Percentiles rank a stretch among this genome's conserved stretches.
Evolutionary conservation across 2,888 invertebrate genomes (phyloP).

Genomic region (Mechanitis messenoides): DNA sequence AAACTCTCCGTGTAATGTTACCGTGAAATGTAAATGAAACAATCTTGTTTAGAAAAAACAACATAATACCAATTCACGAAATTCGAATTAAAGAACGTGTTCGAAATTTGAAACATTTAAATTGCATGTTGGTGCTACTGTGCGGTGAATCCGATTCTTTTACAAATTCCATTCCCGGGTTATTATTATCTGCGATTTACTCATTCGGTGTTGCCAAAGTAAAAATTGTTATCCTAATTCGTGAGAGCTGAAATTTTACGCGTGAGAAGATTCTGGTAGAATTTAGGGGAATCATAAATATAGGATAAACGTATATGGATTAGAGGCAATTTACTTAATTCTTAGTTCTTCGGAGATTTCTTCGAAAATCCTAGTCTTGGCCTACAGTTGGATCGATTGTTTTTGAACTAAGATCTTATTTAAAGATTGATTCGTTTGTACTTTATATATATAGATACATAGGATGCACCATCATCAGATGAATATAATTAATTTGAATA

Average conservation of each 20-base stretch:
- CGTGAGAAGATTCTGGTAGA: slow-evolving; percentile 53
- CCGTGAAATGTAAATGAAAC: neutral
- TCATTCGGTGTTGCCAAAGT: slow-evolving; percentile 64
- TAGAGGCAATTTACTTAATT: slow-evolving; percentile 26
- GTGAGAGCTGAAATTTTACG: slow-evolving; percentile 64
- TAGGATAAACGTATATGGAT: slow-evolving; percentile 25
- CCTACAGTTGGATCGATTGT: neutral
- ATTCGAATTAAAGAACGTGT: slow-evolving; percentile 43
- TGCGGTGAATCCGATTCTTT: slow-evolving; percentile 50
- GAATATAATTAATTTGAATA: neutral
- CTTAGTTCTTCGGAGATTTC: slow-evolving; percentile 17
- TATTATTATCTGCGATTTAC: slow-evolving; percentile 71
- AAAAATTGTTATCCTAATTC: slow-evolving; percentile 66
- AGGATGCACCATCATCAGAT: too few species aligned
- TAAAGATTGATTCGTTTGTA: neutral
- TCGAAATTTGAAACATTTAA: slow-evolving; percentile 75
- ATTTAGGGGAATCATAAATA: slow-evolving; percentile 24
- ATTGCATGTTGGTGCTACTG: slow-evolving; percentile 74
- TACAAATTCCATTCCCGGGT: slow-evolving; percentile 62
- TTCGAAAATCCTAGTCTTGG: slow-evolving; percentile 15
- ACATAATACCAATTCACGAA: slow-evolving; percentile 35
- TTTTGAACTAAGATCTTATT: neutral
- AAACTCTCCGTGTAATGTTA: neutral
- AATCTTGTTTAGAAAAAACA: neutral
- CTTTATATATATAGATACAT: neutral